Conservation (phyloP, 1,140 invertebrate genomes). For the Drosophila grimshawi region DNA sequence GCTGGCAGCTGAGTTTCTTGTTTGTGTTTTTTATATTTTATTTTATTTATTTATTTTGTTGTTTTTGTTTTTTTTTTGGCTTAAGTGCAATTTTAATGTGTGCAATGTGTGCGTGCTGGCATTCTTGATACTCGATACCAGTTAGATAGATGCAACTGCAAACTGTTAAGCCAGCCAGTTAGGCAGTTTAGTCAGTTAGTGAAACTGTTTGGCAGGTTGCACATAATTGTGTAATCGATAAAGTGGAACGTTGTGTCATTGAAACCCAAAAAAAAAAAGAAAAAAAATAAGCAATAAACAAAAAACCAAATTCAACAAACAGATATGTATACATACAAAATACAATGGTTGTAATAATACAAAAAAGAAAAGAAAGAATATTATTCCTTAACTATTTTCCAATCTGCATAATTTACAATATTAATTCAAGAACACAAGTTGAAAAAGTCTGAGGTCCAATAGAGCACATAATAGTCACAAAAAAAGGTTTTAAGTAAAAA, state of each 20-base stretch:
- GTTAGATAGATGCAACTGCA: conserved; percentile 43
- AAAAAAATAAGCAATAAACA: neutral
- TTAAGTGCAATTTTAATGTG: conserved; percentile 43
- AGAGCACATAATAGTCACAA: too few relatives aligned
- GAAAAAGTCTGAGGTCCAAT: too few relatives aligned
- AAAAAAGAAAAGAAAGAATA: too few relatives aligned
- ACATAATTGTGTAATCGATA: conserved; percentile 65
- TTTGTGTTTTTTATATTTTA: conserved; percentile 1
- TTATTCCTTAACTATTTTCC: too few relatives aligned
- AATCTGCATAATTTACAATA: too few relatives aligned
- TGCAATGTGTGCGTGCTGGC: conserved; percentile 44
- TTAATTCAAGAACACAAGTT: too few relatives aligned
- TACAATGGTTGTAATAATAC: neutral
- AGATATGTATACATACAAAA: too few relatives aligned
- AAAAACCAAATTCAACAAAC: neutral
- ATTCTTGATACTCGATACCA: conserved; percentile 47
- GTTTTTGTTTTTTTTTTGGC: conserved; percentile 43
- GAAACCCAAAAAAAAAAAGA: conserved; percentile 2
- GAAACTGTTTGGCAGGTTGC: conserved; percentile 71
- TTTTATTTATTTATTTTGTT: conserved; percentile 18
- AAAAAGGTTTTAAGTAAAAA: too few relatives aligned
- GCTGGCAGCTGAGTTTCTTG: conserved; percentile 35
- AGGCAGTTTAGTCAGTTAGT: conserved; percentile 27
- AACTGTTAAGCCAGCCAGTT: conserved; percentile 14
- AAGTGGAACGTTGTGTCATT: conserved; percentile 58